These are phyloP conservation scores for Picathartes gymnocephalus DNA, from an alignment of 2,113 vertebrate species.

Conservation along the genomic window DNA sequence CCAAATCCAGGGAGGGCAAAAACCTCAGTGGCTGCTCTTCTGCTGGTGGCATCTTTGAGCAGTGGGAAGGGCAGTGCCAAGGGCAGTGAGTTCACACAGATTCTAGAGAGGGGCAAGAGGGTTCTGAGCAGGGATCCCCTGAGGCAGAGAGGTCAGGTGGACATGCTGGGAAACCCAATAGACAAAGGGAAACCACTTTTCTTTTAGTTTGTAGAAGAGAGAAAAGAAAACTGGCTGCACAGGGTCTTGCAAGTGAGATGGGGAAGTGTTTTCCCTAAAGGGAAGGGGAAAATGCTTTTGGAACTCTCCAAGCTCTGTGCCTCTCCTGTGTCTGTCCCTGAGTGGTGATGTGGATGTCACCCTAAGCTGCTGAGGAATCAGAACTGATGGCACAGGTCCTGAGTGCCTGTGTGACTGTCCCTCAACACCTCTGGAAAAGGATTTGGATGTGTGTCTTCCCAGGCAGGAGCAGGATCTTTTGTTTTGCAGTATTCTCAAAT, in stretches of 20 bases:
- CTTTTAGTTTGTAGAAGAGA: fast-evolving
- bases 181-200: not conserved
- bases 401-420: not conserved
- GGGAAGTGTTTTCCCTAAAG: not conserved
- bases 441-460: too few species aligned
- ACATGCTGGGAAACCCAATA: not conserved
- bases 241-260: not conserved
- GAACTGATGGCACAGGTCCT: not conserved
- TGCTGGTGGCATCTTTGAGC: not conserved
- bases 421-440: not conserved
- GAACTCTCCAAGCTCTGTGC: not conserved
- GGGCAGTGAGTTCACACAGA: not conserved
- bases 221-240: not conserved
- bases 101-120: not conserved
- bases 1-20: not conserved
- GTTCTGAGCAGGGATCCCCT: not conserved
- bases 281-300: not conserved
- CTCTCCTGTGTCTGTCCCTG: not conserved
- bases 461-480: not conserved
- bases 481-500: not conserved
- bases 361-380: not conserved
- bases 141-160: not conserved
- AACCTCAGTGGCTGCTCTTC: not conserved
- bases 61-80: not conserved
- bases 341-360: fast-evolving